Evolutionary conservation across 2,113 vertebrate species (phyloP).

Genomic region (Isichthys henryi): DNA sequence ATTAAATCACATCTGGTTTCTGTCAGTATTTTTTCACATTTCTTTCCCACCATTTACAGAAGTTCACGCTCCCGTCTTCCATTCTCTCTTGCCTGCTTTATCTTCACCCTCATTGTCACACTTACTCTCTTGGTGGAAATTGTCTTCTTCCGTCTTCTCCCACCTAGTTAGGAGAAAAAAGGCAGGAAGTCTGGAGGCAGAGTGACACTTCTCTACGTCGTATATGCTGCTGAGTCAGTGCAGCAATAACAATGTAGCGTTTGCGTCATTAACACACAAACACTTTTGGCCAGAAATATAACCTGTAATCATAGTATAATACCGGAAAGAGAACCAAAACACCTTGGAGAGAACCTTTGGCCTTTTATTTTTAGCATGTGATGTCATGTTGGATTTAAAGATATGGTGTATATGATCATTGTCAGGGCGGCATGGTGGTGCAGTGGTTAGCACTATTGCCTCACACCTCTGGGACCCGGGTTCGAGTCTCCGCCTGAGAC

Average conservation of each 20-base stretch:
- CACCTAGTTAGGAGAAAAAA: neutral
- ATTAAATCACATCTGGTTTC: slow-evolving; percentile 52
- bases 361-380: neutral
- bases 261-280: neutral
- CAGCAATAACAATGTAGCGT: neutral
- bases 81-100: slow-evolving; percentile 36
- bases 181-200: slow-evolving; percentile 7
- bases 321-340: neutral
- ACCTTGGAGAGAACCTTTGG: neutral
- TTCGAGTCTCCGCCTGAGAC: too few relatives aligned
- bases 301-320: neutral
- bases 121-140: slow-evolving; percentile 25
- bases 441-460: too few relatives aligned
- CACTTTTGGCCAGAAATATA: neutral
- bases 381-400: neutral
- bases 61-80: neutral
- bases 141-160: slow-evolving; percentile 24
- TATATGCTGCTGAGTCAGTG: neutral
- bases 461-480: too few relatives aligned
- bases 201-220: neutral
- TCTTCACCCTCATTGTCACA: slow-evolving; percentile 32
- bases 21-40: slow-evolving; percentile 46
- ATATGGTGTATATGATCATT: neutral
- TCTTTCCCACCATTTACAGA: slow-evolving; percentile 26
- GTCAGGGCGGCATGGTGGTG: too few relatives aligned